Base-by-base conservation (phyloP, 2,797 vertebrate genomes). In the Pteronotus mesoamericanus region DNA sequence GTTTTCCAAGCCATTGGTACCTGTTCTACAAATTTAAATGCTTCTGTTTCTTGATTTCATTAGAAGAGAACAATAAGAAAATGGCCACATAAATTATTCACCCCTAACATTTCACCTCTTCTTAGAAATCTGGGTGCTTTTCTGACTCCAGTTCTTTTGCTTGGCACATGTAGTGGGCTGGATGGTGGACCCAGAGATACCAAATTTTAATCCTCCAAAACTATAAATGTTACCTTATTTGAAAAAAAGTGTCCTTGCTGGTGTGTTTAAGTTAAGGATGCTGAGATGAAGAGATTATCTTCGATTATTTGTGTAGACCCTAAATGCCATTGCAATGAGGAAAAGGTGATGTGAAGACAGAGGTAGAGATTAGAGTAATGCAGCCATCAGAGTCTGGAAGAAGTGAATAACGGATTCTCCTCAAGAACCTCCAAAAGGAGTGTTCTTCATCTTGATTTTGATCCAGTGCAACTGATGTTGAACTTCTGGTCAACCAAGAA, bases 21-120 rank as follows among this genome's bases (percentile, higher is more conserved):
- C 14, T 29, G 39, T 53, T 75, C 34, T 90, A 2, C 42, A 83
- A 51, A 44, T 51, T 82, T 94, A 21, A 44, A 3, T 66, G 32
- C 51, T 87, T 46, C 6, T 21, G 15, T 92, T 93, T 89, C 37
- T 88, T 93, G 21, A 95, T 94, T 86, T 93, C 78, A 9, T 74
- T 51, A 37, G 59, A 34, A 84, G 37, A 14, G 5, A 93, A 5
- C 26, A 66, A 59, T 71, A 85, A 88, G 39, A 79, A 95, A 77
- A 75, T 37, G 51, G 3, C 10, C 89, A 64, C 1, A 37, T n/a
- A 57, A 91, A 51, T 83, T 68, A 69, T 9, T 64, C 32, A 77
- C 0, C 42, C 44, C 9, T 22, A 59, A 44, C 11, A n/a, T 83
- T 57, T 75, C 37, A 61, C 37, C 48, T 93, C 37, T 61, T 86